Evolutionary conservation across 2,113 vertebrate species (phyloP).

Genomic region (Accipiter virgatus): DNA sequence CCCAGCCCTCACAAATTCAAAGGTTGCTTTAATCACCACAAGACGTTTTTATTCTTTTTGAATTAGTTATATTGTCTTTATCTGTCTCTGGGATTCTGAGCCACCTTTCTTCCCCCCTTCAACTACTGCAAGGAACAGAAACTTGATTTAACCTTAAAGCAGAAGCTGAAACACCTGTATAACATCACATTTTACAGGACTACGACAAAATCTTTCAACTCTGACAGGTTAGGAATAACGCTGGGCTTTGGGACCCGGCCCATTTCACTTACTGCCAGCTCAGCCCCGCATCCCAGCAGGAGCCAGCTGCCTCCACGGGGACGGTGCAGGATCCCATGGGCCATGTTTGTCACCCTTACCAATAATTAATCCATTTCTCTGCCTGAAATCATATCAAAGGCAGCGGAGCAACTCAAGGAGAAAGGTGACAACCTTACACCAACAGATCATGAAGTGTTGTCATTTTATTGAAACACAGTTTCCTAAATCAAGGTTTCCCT

Average conservation of each 20-base stretch:
- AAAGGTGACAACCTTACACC: not conserved
- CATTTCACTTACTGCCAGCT: not conserved
- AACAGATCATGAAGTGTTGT: not conserved
- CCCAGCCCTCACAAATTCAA: not conserved
- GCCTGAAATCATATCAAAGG: not conserved
- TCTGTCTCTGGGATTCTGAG: not conserved
- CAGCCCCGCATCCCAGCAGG: not conserved
- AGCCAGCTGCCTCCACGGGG: not conserved
- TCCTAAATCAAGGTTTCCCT: not conserved
- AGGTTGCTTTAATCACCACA: not conserved
- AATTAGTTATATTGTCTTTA: not conserved
- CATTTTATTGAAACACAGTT: not conserved
- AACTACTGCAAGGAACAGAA: not conserved
- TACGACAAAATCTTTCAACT: not conserved
- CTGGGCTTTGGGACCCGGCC: not conserved
- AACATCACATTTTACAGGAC: not conserved
- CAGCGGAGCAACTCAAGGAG: not conserved
- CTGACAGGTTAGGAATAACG: not conserved
- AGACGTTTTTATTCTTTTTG: not conserved
- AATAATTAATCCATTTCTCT: not conserved
- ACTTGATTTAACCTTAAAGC: not conserved
- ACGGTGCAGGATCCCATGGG: rapidly evolving
- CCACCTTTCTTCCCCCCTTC: rapidly evolving
- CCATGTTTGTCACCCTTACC: not conserved
- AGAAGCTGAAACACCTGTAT: not conserved